A percentile compares a stretch with the other conserved stretches of the same genome.
phyloP scores from a whole-genome alignment of 2,113 vertebrate species.

The Myrmecophaga tridactyla region DNA sequence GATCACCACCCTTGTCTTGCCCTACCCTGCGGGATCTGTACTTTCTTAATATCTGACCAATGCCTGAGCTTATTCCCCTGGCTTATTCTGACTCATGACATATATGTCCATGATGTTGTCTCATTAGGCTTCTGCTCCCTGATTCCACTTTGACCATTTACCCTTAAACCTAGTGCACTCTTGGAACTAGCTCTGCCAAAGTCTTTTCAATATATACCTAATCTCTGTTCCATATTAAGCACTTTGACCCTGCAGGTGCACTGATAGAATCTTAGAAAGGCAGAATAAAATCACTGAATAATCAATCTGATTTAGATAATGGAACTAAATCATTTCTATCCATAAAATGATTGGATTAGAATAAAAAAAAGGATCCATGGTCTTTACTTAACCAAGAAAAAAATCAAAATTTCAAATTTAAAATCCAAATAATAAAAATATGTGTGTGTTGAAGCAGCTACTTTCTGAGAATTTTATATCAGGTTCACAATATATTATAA shows the following conservation, averaged over 20 bases:
- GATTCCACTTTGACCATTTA: neutral
- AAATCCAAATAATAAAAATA: neutral
- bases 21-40: neutral
- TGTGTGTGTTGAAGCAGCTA: neutral
- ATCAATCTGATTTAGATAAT: constrained; percentile 25
- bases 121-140: neutral
- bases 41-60: neutral
- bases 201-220: neutral
- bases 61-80: neutral
- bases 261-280: neutral
- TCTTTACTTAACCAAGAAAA: neutral
- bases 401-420: no score
- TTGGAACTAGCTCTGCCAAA: neutral
- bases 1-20: neutral
- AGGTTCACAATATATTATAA: neutral
- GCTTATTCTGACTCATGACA: neutral
- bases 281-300: neutral
- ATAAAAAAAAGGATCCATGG: neutral
- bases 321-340: constrained; percentile 19
- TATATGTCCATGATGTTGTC: neutral
- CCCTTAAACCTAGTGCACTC: neutral
- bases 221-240: neutral
- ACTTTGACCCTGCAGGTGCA: neutral
- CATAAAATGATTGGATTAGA: constrained; percentile 39
- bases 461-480: neutral